Evolutionary conservation across 2,113 vertebrate genomes (phyloP).

Genomic region (Nycticorax nycticorax): DNA sequence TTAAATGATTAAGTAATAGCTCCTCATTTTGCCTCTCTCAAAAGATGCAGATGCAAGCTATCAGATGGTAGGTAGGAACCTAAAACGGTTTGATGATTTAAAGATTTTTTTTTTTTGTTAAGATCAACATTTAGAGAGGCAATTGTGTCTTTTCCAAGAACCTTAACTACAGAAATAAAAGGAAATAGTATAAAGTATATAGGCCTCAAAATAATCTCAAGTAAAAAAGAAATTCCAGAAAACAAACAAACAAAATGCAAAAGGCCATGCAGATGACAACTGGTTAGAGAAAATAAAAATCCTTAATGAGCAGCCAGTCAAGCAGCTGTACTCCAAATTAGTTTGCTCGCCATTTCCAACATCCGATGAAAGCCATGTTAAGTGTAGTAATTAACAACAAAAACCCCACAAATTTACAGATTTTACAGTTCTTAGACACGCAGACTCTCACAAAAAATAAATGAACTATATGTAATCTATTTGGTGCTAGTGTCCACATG

Average conservation of each 20-base stretch:
- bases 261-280: neutral
- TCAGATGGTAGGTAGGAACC: neutral
- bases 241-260: neutral
- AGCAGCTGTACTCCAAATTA: neutral
- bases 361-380: neutral
- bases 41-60: neutral
- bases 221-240: neutral
- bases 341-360: neutral
- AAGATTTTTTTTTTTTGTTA: neutral
- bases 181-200: neutral
- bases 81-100: accelerated
- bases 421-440: neutral
- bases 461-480: accelerated
- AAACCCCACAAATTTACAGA: neutral
- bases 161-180: neutral
- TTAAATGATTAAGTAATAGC: neutral
- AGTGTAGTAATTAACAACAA: conserved; percentile 10
- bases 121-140: neutral
- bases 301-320: neutral
- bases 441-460: neutral
- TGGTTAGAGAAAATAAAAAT: neutral
- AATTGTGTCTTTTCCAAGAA: neutral
- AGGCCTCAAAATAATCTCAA: neutral
- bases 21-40: neutral
- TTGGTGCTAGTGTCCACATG: accelerated